Evolutionary conservation across 2,888 invertebrate genomes (phyloP), one percentile per base, ranked within the genome.

Genomic region (Troglohyphantes excavatus): DNA sequence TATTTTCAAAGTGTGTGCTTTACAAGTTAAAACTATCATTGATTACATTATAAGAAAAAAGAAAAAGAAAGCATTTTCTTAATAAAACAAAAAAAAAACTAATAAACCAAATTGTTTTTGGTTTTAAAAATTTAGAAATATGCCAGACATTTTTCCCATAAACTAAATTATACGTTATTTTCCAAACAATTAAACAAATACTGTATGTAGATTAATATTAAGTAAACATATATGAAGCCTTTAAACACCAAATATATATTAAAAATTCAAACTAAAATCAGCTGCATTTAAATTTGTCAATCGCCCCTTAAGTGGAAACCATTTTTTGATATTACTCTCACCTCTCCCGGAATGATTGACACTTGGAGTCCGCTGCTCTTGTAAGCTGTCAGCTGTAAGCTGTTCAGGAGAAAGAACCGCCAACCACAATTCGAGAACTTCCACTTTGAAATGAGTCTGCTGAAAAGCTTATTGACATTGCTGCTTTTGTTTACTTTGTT

Each of bases 341-440:
- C 39, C 26, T n/a, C 61, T 86, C 70, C 63, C 39, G 65, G 63
- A 79, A 29, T 86, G 86, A 86, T 86, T 63, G 86, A 72, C 86
- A 39, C 72, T 72, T 72, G 46, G 70, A 86, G 79, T 70, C 63
- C 39, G 53, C 68, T n/a, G 70, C 72, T 43, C 86, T 72, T 86
- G 86, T 86, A 79, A 86, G 86, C 86, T 86, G 86, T 86, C 86
- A 86, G 43, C 29, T 86, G n/a, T 33, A n/a, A n/a, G n/a, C n/a
- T n/a, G n/a, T 61, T 61, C 61, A 46, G 27, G 68, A n/a, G 26
- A 23, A 46, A 59, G 33, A 26, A 53, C 78, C 43, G 27, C 65
- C 29, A 67, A 72, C 65, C 19, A 5, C 39, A 78, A 86, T 26
- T 53, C 43, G 39, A 63, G 63, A 63, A 79, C 17, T 67, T 17